A percentile compares a stretch with the other conserved stretches of the same genome.
Conservation (phyloP, 2,113 vertebrate species). For the Callipepla californica region DNA sequence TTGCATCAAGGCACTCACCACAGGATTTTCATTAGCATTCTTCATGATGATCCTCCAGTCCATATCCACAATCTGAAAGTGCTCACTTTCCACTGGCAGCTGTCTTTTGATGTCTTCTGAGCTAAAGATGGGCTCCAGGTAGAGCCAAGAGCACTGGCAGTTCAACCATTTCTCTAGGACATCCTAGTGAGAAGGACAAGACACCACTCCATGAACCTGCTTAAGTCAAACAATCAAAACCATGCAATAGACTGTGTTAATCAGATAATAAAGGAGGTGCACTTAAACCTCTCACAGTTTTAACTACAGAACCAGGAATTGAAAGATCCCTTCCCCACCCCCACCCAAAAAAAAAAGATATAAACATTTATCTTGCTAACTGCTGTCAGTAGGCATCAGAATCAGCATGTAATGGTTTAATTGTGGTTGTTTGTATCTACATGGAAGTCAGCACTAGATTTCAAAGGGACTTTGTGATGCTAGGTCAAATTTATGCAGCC, state of each 20-base stretch:
- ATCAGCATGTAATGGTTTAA: background rate
- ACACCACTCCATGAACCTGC: background rate
- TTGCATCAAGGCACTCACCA: slow-evolving; percentile 73
- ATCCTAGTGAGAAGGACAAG: slow-evolving; percentile 78
- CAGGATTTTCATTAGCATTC: slow-evolving; percentile 80
- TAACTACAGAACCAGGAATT: background rate
- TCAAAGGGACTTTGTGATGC: background rate
- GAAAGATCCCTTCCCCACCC: background rate
- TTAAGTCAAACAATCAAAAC: background rate
- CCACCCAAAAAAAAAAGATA: background rate
- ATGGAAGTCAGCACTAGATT: background rate
- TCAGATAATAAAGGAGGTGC: background rate
- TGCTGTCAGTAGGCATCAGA: background rate
- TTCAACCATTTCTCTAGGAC: slow-evolving; percentile 92
- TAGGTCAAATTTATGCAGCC: background rate
- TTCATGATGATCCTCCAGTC: slow-evolving; percentile 90
- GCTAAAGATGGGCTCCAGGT: slow-evolving; percentile 93
- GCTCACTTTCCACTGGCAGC: slow-evolving; percentile 87
- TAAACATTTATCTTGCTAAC: background rate
- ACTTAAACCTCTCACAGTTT: background rate
- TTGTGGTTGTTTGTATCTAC: background rate
- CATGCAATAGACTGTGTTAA: background rate
- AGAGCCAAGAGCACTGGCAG: slow-evolving; percentile 92
- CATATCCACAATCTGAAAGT: slow-evolving; percentile 85
- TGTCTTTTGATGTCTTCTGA: slow-evolving; percentile 92